phyloP scores from a whole-genome alignment of 2,888 invertebrate genomes.

The Pyrochroa serraticornis region DNA sequence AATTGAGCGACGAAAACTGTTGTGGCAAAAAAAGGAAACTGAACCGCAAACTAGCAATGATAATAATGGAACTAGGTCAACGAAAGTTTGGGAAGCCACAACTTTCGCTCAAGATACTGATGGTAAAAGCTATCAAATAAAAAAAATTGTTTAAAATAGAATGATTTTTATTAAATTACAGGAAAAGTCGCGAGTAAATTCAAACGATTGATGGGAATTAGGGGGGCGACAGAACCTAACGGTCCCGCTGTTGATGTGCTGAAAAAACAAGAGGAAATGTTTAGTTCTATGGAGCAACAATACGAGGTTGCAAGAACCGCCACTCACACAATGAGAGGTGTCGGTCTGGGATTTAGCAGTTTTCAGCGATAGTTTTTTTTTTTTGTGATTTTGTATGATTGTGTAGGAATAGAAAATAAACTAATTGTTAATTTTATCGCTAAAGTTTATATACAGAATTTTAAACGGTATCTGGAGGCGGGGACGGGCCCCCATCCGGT shows the following conservation, averaged over 20 bases:
- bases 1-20: constrained; percentile 87
- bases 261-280: constrained; percentile 83
- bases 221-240: constrained; percentile 63
- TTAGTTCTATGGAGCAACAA: constrained; percentile 92
- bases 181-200: constrained; percentile 90
- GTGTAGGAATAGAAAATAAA: too few relatives aligned
- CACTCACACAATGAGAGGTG: constrained; percentile 93
- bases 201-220: constrained; percentile 95
- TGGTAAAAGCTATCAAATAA: constrained; percentile 58
- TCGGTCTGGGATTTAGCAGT: constrained; percentile 78
- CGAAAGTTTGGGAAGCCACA: constrained; percentile 75
- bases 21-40: constrained; percentile 82
- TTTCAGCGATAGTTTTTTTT: constrained; percentile 19
- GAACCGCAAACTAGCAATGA: constrained; percentile 1
- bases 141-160: neutral
- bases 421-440: constrained; percentile 2
- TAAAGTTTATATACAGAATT: constrained; percentile 18
- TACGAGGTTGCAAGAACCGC: constrained; percentile 95
- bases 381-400: constrained; percentile 15
- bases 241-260: constrained; percentile 62
- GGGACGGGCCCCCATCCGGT: constrained; percentile 65
- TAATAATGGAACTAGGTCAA: constrained; percentile 38
- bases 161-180: constrained; percentile 31
- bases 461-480: constrained; percentile 51
- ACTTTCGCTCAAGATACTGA: constrained; percentile 90